Conservation (phyloP, 92 coral and sea anemone genomes). For the Parazoanthus darwini region DNA sequence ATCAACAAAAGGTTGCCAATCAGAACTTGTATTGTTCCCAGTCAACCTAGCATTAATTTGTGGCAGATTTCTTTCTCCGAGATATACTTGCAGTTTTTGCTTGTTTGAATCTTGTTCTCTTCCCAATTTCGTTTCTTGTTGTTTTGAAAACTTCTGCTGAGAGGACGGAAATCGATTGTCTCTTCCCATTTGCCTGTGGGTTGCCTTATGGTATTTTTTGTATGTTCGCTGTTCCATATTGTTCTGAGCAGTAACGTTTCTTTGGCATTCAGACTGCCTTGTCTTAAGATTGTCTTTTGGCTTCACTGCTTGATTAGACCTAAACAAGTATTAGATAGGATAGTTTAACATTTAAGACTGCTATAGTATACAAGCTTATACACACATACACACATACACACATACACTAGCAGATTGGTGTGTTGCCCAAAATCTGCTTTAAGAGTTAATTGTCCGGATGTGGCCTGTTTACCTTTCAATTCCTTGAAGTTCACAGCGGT, state of each 20-base stretch:
- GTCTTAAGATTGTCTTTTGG: not conserved
- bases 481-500: no score
- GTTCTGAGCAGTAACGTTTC: not conserved
- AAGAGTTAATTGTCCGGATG: no score
- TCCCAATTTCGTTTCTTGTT: conserved; percentile 2
- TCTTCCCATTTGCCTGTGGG: not conserved
- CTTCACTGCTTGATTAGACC: not conserved
- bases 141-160: conserved; percentile 18
- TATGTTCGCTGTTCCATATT: not conserved
- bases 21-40: not conserved
- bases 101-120: not conserved
- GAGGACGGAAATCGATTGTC: not conserved
- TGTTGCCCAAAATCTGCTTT: no score
- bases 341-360: no score
- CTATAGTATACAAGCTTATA: no score
- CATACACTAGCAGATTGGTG: no score
- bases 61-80: not conserved
- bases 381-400: no score
- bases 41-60: not conserved
- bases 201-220: not conserved
- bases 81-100: not conserved
- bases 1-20: not conserved
- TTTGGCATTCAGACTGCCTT: not conserved
- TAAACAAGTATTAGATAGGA: no score
- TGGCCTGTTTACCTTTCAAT: no score